These are phyloP conservation scores for Loriculus beryllinus DNA, from an alignment of 2,797 vertebrate species.

Conservation along the genomic window DNA sequence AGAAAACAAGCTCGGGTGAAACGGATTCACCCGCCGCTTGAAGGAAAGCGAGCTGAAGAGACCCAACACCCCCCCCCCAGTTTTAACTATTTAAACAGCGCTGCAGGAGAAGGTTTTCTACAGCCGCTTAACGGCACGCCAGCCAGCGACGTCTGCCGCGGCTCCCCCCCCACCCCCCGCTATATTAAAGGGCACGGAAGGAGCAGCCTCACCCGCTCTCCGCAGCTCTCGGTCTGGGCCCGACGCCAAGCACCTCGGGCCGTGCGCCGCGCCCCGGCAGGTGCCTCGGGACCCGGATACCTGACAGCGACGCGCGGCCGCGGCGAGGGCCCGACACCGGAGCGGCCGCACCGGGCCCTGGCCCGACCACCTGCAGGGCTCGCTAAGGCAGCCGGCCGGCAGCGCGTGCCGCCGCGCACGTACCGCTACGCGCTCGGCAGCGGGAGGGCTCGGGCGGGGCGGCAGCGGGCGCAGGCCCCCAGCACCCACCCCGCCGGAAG, in stretches of 20 bases:
- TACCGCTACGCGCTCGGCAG: background rate
- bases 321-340: background rate
- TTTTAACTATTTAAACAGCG: background rate
- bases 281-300: background rate
- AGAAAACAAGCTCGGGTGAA: background rate
- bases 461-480: background rate
- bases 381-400: no score
- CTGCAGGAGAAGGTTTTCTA: background rate
- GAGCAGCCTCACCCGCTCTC: background rate
- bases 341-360: background rate
- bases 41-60: background rate
- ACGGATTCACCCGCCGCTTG: background rate
- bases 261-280: background rate
- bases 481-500: no score
- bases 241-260: background rate
- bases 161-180: accelerated
- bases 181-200: background rate
- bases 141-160: background rate
- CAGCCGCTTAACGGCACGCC: background rate
- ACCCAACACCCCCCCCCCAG: background rate
- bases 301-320: background rate
- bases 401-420: background rate
- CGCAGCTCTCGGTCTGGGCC: background rate
- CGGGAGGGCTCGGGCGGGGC: no score
- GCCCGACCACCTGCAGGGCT: no score